Evolutionary conservation across 2,797 vertebrate genomes (phyloP).

Genomic region (Alosa sapidissima): DNA sequence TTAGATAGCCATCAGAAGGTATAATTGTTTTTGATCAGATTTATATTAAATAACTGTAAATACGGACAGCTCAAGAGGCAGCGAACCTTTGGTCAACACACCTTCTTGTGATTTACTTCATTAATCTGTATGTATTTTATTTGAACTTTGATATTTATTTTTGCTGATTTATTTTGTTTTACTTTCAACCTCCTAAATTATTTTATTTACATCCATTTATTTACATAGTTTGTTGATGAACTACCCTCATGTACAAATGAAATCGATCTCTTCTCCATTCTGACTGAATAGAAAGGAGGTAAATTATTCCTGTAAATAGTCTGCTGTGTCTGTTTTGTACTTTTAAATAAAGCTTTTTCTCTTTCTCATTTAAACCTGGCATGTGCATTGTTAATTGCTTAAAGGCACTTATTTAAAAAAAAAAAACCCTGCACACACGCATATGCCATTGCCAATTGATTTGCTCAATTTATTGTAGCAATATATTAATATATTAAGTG

Average conservation of each 20-base stretch:
- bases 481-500: not conserved
- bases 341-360: slow-evolving; percentile 85
- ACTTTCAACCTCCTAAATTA: slow-evolving; percentile 88
- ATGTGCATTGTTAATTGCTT: not conserved
- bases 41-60: slow-evolving; percentile 47
- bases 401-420: not conserved
- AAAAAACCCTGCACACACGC: not conserved
- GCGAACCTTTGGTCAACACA: slow-evolving; percentile 58
- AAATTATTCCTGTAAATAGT: slow-evolving; percentile 91
- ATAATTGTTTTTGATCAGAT: slow-evolving; percentile 47
- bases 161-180: slow-evolving; percentile 80
- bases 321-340: slow-evolving; percentile 87
- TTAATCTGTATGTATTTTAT: slow-evolving; percentile 67
- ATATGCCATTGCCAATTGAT: not conserved
- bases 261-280: slow-evolving; percentile 73
- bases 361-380: slow-evolving; percentile 47
- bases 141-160: slow-evolving; percentile 95
- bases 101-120: slow-evolving; percentile 61
- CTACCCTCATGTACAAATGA: slow-evolving; percentile 77
- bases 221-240: slow-evolving; percentile 78
- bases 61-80: slow-evolving; percentile 58
- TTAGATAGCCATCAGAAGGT: slow-evolving; percentile 46
- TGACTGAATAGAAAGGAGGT: slow-evolving; percentile 78
- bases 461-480: not conserved
- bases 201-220: slow-evolving; percentile 83